A percentile compares a stretch with the other conserved stretches of the same genome.
These are phyloP conservation scores for Athene cunicularia DNA, from an alignment of 2,113 vertebrate genomes.

Conservation along the genomic window DNA sequence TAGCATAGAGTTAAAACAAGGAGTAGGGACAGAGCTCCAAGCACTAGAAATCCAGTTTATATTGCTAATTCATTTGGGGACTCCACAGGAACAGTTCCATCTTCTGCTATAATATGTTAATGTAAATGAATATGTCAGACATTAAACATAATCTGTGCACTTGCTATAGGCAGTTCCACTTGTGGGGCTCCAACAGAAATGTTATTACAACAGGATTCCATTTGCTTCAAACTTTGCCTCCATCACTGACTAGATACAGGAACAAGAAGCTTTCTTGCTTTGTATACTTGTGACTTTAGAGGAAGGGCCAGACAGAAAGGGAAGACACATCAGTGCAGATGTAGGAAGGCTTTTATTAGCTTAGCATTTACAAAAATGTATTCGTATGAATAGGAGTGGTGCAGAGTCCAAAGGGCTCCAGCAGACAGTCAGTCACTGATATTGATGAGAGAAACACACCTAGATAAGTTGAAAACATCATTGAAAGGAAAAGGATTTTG, in stretches of 20 bases:
- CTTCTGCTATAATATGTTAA: neutral
- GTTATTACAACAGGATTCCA: neutral
- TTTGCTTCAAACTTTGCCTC: neutral
- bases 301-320: neutral
- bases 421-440: neutral
- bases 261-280: neutral
- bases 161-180: neutral
- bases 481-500: neutral
- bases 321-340: neutral
- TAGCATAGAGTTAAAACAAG: neutral
- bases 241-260: neutral
- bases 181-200: neutral
- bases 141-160: neutral
- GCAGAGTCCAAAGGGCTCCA: constrained; percentile 31
- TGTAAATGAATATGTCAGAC: neutral
- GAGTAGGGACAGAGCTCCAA: neutral
- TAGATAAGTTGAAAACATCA: neutral
- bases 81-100: neutral
- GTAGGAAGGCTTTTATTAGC: neutral
- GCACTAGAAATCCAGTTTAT: neutral
- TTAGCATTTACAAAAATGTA: neutral
- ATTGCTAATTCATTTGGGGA: neutral
- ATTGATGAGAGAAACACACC: neutral
- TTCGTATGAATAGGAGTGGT: neutral
- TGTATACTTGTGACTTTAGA: neutral